Evolutionary conservation across 30 jellyfish, hydroid and myxozoan species (phyloP).

Genomic region (Pelagia noctiluca): DNA sequence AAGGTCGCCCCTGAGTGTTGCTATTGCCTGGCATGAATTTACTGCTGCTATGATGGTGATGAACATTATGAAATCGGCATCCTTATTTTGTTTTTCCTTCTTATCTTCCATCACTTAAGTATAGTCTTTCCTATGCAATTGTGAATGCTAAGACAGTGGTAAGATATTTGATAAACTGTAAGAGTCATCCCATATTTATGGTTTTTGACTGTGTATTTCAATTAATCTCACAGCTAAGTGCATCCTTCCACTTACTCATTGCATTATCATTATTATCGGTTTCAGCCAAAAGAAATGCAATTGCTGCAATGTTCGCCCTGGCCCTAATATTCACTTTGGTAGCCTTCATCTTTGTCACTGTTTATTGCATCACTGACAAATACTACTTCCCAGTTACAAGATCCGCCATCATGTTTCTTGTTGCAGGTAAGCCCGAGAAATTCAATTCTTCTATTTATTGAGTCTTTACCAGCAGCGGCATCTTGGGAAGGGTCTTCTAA

Average conservation of each 20-base stretch:
- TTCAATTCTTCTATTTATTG: not conserved
- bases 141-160: too few species aligned
- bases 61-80: too few species aligned
- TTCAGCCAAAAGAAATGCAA: constrained; percentile 80
- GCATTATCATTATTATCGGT: not conserved
- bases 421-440: constrained; percentile 69
- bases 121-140: too few species aligned
- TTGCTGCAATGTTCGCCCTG: constrained; percentile 77
- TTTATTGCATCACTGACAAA: constrained; percentile 95
- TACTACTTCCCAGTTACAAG: constrained; percentile 98
- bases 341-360: constrained; percentile 90
- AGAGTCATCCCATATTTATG: too few species aligned
- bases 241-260: not conserved
- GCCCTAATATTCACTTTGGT: constrained; percentile 85
- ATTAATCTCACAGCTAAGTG: not conserved
- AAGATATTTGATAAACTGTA: too few species aligned
- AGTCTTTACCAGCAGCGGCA: not conserved
- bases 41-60: too few species aligned
- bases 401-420: constrained; percentile 78
- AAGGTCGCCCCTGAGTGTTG: too few species aligned
- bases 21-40: too few species aligned
- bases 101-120: too few species aligned
- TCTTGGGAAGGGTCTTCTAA: too few species aligned
- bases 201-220: not conserved
- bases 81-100: too few species aligned